Evolutionary conservation across 1,140 invertebrate species (phyloP), one percentile per base, ranked within the genome.

Genomic region (Argopecten irradians): DNA sequence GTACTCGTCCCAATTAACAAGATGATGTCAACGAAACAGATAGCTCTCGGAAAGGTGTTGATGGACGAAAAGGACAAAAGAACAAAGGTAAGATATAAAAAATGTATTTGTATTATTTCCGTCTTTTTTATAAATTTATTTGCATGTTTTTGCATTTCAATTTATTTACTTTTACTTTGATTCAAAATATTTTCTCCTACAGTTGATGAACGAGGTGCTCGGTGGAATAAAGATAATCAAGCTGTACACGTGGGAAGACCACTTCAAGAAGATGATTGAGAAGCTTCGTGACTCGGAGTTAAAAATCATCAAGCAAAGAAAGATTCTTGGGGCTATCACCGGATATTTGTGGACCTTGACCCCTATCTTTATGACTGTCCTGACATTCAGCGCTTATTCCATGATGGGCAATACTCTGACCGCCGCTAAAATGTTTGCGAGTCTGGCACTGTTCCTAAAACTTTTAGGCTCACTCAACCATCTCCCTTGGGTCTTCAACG

Each of bases 211-310:
- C 55, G 55, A 71, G 55, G 55, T 71, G 55, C 22, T 71, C 1
- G 55, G 55, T n/a, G 55, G 55, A 71, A 71, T 71, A 28, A 71
- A 71, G 55, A 71, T 71, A n/a, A 71, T 71, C 55, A 71, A 71
- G n/a, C 55, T 71, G n/a, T 71, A 71, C 55, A 71, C 55, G 0
- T 71, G 55, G 55, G 55, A 71, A 71, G 55, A 71, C 13, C 55
- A 71, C 55, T 71, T 28, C n/a, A 22, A 28, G n/a, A 71, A 71
- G 55, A 71, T 71, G 55, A 71, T 71, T 71, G n/a, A 71, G 1
- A 28, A 71, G 28, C 55, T 71, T 28, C 55, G 55, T 71, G 55
- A 71, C n/a, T 22, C 55, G n/a, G 55, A 71, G 55, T 71, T 71
- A 28, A 22, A 71, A n/a, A 71, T 71, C 55, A 71, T 71, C 3